phyloP scores from a whole-genome alignment of 1,140 invertebrate species.

The Bombus picipes region DNA sequence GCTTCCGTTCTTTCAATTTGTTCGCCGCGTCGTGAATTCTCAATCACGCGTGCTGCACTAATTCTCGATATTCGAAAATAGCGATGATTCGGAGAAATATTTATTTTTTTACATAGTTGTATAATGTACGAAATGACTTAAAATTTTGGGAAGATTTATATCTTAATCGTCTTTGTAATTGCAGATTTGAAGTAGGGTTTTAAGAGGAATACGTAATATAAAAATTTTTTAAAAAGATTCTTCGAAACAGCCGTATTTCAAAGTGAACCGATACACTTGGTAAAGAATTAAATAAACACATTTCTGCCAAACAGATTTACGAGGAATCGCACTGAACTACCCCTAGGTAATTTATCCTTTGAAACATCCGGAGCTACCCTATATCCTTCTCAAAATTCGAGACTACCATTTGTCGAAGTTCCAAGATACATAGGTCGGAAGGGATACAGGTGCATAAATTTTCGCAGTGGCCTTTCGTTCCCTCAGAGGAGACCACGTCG shows the following conservation, averaged over 20 bases:
- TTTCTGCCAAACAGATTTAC: neutral
- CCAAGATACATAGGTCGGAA: no score
- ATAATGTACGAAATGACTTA: no score
- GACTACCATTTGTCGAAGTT: neutral
- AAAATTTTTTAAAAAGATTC: no score
- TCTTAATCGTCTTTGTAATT: no score
- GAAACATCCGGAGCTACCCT: neutral
- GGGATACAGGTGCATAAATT: slow-evolving; percentile 19
- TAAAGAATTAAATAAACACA: neutral
- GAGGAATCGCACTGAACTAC: no score
- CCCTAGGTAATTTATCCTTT: neutral
- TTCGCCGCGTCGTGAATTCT: neutral
- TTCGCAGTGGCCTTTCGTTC: neutral
- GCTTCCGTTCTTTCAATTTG: neutral
- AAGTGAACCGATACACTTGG: no score
- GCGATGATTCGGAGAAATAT: neutral
- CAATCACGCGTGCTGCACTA: neutral
- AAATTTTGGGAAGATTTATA: no score
- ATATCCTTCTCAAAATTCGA: neutral
- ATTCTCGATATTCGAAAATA: neutral
- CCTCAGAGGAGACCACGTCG: neutral
- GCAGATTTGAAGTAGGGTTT: no score
- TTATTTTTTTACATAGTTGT: no score
- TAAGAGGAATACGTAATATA: no score
- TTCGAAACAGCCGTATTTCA: no score